Evolutionary conservation across 2,797 vertebrate genomes (phyloP).

Genomic region (Myotis daubentonii): DNA sequence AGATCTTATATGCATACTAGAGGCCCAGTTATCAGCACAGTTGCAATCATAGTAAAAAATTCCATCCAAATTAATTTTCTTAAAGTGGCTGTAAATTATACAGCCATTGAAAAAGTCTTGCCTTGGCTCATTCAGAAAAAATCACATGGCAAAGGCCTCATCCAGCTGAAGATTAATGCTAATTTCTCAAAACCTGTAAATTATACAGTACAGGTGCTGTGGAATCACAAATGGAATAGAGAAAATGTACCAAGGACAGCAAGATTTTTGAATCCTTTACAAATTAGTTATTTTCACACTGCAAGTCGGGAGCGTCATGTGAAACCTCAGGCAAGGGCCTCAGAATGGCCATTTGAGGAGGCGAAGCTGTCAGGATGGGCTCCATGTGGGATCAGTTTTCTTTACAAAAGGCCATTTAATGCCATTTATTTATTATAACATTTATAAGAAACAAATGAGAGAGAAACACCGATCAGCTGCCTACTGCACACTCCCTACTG

Average conservation of each 20-base stretch:
- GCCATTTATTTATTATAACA: not conserved
- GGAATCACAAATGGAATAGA: not conserved
- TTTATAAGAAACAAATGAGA: not conserved
- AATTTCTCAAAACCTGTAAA: constrained; percentile 12
- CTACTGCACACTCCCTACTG: too few relatives aligned
- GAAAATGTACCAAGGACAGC: not conserved
- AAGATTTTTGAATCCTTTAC: not conserved
- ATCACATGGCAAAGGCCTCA: not conserved
- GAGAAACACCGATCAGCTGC: too few relatives aligned
- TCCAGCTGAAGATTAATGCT: not conserved
- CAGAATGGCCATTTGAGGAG: not conserved
- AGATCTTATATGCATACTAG: too few relatives aligned
- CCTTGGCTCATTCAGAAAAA: not conserved
- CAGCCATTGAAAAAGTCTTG: not conserved
- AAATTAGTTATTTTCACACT: not conserved
- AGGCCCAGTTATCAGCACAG: too few relatives aligned
- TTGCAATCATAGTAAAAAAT: too few relatives aligned
- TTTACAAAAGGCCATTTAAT: not conserved
- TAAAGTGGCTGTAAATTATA: too few relatives aligned
- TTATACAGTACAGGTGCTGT: not conserved
- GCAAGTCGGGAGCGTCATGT: not conserved
- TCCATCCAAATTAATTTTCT: too few relatives aligned
- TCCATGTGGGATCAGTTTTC: not conserved
- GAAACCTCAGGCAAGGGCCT: not conserved
- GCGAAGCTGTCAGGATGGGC: not conserved